Evolutionary conservation across 2,113 vertebrate genomes (phyloP).

Genomic region (Edolisoma coerulescens): DNA sequence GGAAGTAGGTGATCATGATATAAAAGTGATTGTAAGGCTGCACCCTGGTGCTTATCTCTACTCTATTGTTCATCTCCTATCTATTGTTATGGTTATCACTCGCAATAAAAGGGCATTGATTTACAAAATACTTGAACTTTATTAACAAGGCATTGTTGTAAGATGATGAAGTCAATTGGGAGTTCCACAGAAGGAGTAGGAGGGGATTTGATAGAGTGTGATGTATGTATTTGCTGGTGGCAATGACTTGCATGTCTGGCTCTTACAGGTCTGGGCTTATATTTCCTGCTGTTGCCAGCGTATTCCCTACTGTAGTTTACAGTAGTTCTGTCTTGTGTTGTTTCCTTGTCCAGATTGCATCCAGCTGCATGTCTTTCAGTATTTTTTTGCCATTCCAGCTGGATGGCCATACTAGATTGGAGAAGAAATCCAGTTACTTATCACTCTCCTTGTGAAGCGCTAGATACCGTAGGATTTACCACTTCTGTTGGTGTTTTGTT

Average conservation of each 20-base stretch:
- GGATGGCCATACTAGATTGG: neutral
- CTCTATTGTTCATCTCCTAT: neutral
- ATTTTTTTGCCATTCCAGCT: neutral
- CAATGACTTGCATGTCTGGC: neutral
- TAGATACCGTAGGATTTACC: neutral
- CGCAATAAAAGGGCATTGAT: constrained; percentile 11
- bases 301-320: neutral
- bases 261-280: neutral
- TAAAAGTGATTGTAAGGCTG: neutral
- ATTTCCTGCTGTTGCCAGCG: neutral
- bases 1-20: neutral
- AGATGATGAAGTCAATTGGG: neutral
- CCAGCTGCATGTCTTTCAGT: neutral
- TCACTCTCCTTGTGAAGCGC: neutral
- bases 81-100: constrained; percentile 34
- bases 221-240: neutral
- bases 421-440: neutral
- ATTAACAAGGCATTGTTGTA: constrained; percentile 8
- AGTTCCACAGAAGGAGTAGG: neutral
- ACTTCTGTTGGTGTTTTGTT: neutral
- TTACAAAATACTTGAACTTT: constrained; percentile 8
- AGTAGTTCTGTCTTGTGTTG: neutral
- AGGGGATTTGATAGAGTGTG: neutral
- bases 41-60: neutral
- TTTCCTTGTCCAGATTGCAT: neutral